Conservation (phyloP, 2,888 invertebrate genomes). For the Argyresthia goedartella region DNA sequence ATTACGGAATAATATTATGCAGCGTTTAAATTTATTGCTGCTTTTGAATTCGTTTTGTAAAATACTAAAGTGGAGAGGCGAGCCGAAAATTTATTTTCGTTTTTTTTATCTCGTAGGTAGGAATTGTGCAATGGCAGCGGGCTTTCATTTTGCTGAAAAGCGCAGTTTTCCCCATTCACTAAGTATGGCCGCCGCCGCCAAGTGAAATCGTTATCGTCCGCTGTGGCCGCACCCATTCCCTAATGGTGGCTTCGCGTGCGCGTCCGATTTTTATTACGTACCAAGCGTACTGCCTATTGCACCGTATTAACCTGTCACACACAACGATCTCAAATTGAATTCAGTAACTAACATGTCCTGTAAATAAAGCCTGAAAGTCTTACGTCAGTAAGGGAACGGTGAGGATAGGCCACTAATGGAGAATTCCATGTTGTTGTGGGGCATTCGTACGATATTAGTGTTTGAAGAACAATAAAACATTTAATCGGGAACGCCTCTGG, state of each 20-base stretch:
- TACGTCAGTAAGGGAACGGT: background rate
- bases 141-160: constrained; percentile 64
- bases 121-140: constrained; percentile 43
- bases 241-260: constrained; percentile 65
- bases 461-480: no score
- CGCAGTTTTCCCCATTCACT: constrained; percentile 63
- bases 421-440: no score
- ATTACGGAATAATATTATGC: constrained; percentile 11
- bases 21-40: constrained; percentile 27
- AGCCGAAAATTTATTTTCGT: constrained; percentile 31
- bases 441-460: no score
- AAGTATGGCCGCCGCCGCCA: constrained; percentile 51
- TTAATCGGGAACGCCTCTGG: background rate
- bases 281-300: constrained; percentile 12
- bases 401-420: background rate
- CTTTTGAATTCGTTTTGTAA: constrained; percentile 30
- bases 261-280: constrained; percentile 46
- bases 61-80: constrained; percentile 29
- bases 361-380: background rate
- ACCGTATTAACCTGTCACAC: background rate
- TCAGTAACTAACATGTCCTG: background rate
- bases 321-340: background rate
- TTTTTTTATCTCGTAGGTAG: constrained; percentile 32
- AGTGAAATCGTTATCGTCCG: constrained; percentile 61
- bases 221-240: constrained; percentile 55